phyloP scores from a whole-genome alignment of 2,113 vertebrate species.

The Paralichthys olivaceus region DNA sequence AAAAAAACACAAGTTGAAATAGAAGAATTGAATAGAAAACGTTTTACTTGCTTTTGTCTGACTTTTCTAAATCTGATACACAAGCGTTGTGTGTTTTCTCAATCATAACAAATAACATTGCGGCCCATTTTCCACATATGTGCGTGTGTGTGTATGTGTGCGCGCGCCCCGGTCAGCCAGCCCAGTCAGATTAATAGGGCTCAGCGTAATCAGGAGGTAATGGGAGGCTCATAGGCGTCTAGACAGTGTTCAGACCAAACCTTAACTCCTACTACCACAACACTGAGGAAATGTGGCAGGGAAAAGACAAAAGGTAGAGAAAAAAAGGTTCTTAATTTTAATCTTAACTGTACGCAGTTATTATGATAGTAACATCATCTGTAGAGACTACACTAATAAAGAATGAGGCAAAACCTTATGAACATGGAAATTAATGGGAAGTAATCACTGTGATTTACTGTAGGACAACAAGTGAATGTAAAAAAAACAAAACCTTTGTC shows the following conservation, averaged over 20 bases:
- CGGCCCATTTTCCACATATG: background rate
- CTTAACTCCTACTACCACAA: constrained; percentile 65
- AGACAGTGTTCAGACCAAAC: constrained; percentile 70
- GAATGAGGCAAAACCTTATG: constrained; percentile 25
- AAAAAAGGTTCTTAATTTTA: background rate
- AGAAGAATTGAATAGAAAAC: background rate
- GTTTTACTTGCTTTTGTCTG: background rate
- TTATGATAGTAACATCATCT: constrained; percentile 41
- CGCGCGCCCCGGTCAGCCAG: constrained; percentile 8
- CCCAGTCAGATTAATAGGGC: constrained; percentile 60
- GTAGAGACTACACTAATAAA: constrained; percentile 33
- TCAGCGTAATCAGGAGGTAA: constrained; percentile 64
- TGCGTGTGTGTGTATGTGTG: background rate
- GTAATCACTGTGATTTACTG: constrained; percentile 39
- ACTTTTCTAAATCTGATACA: background rate
- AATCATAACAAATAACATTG: background rate
- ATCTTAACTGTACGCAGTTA: constrained; percentile 27
- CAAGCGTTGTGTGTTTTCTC: background rate
- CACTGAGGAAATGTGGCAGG: constrained; percentile 28
- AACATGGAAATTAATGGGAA: constrained; percentile 1
- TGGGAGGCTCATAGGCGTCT: constrained; percentile 69
- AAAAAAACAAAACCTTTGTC: constrained; percentile 40
- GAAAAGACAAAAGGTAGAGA: constrained; percentile 37
- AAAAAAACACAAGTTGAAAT: background rate
- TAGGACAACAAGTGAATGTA: constrained; percentile 41